Evolutionary conservation across 2,888 invertebrate genomes (phyloP), one percentile per base, ranked within the genome.

Genomic region (Syrista parreyssii): DNA sequence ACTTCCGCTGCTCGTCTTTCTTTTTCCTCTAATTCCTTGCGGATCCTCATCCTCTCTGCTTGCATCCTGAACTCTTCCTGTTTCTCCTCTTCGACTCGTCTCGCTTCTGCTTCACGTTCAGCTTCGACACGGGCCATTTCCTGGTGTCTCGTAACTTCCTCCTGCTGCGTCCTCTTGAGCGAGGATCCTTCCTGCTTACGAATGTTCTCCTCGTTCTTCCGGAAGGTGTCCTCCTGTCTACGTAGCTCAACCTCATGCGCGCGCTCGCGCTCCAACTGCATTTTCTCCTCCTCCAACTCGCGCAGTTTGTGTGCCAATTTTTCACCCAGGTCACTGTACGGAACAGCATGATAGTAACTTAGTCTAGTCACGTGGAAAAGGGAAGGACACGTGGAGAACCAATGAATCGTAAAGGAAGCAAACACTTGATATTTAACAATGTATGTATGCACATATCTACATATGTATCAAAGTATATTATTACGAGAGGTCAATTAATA

Each of bases 231-330:
- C 77, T 88, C 89, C 79, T 89, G 89, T 12, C 86, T 85, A 23
- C 86, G 88, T 36, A 88, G 83, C 55, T 82, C 84, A 34, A 15
- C 88, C 78, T 91, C 90, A 77, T 90, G 89, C 12, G 89, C 91
- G 68, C 92, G 86, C 79, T 91, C 91, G 78, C 92, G 91, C 81
- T 93, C 89, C 88, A 93, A 86, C 85, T 92, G 86, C 88, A 92
- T 90, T 82, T 92, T 92, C 82, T 93, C 92, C 84, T 92, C 91
- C 83, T 93, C 92, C 73, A 93, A 89, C 81, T 92, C 91, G 78
- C 92, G 91, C 82, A 94, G 90, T 86, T 94, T 94, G 78, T 92
- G 92, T 23, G 93, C 93, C 69, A 95, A 91, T 83, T 93, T 93
- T 80, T 93, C 92, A 35, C 93, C 93, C 87, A 94, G 93, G 84